A percentile compares a stretch with the other conserved stretches of the same genome.
phyloP scores from a whole-genome alignment of 2,888 invertebrate species.

The Alcis repandata region DNA sequence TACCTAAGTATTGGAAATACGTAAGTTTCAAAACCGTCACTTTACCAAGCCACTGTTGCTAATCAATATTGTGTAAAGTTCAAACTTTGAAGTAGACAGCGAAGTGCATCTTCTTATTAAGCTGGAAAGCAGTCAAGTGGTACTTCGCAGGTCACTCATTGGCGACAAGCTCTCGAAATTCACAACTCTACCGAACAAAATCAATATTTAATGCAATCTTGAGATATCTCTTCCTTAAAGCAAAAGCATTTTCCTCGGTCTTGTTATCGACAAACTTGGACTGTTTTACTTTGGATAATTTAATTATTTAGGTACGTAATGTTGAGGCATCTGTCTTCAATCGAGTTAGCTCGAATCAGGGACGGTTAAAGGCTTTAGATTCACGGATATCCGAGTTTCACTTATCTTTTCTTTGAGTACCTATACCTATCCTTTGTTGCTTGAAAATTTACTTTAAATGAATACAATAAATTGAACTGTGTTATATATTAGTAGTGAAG shows the following conservation, averaged over 20 bases:
- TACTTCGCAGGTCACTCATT: slow-evolving; percentile 75
- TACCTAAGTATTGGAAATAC: slow-evolving; percentile 15
- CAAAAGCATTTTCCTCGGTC: slow-evolving; percentile 35
- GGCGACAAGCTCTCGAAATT: slow-evolving; percentile 68
- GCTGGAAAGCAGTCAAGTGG: slow-evolving; percentile 75
- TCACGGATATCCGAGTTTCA: slow-evolving; percentile 18
- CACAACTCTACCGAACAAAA: slow-evolving; percentile 55
- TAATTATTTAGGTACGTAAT: slow-evolving; percentile 48
- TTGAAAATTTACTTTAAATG: not conserved
- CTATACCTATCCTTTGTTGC: slow-evolving; percentile 8
- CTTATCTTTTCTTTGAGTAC: slow-evolving; percentile 2
- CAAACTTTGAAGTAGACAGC: slow-evolving; percentile 57
- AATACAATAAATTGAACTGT: not conserved
- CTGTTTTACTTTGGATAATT: slow-evolving; percentile 43
- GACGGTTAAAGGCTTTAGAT: slow-evolving; percentile 28
- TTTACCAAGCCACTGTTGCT: slow-evolving; percentile 49
- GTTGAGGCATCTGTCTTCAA: slow-evolving; percentile 43
- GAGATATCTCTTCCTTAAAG: slow-evolving; percentile 38
- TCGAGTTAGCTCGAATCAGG: slow-evolving; percentile 42
- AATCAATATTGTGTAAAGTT: slow-evolving; percentile 30
- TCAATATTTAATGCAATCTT: slow-evolving; percentile 59
- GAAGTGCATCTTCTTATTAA: slow-evolving; percentile 77
- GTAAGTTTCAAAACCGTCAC: slow-evolving; percentile 55
- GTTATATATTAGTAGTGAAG: not conserved
- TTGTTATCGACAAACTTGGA: slow-evolving; percentile 36